phyloP scores from a whole-genome alignment of 2,888 invertebrate species.

The Balanococcus diminutus region DNA sequence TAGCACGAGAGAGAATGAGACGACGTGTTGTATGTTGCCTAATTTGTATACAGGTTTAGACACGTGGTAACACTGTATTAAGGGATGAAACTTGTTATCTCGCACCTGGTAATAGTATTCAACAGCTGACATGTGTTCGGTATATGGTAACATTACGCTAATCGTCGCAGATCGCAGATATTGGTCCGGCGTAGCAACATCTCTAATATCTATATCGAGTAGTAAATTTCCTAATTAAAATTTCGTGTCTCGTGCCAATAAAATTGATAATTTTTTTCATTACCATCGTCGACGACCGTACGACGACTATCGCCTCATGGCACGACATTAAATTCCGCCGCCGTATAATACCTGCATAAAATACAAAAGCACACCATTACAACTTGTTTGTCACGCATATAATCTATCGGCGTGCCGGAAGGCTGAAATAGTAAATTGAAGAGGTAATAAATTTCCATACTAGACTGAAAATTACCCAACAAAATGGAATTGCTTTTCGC shows the following conservation, averaged over 20 bases:
- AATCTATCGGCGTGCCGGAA: conserved; percentile 1
- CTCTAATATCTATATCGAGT: no score
- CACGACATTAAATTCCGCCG: neutral
- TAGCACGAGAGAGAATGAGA: neutral
- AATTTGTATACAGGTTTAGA: neutral
- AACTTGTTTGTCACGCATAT: conserved; percentile 24
- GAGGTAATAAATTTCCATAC: conserved; percentile 13
- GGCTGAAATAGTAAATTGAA: neutral
- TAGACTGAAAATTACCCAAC: neutral
- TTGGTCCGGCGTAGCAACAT: neutral
- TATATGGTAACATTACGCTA: neutral
- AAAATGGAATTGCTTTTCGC: neutral
- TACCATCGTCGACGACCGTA: neutral
- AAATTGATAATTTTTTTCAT: conserved; percentile 19
- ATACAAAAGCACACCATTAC: neutral
- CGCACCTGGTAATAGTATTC: conserved; percentile 33
- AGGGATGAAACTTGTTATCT: conserved; percentile 38
- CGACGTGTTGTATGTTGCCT: neutral
- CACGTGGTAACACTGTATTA: conserved; percentile 37
- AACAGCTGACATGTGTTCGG: conserved; percentile 34
- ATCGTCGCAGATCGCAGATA: neutral
- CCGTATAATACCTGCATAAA: neutral
- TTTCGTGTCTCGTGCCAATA: neutral
- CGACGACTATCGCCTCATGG: neutral
- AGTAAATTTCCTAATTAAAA: neutral